A percentile compares a stretch with the other conserved stretches of the same genome.
phyloP scores from a whole-genome alignment of 92 coral and sea anemone species.

The Isaurus tuberculatus region DNA sequence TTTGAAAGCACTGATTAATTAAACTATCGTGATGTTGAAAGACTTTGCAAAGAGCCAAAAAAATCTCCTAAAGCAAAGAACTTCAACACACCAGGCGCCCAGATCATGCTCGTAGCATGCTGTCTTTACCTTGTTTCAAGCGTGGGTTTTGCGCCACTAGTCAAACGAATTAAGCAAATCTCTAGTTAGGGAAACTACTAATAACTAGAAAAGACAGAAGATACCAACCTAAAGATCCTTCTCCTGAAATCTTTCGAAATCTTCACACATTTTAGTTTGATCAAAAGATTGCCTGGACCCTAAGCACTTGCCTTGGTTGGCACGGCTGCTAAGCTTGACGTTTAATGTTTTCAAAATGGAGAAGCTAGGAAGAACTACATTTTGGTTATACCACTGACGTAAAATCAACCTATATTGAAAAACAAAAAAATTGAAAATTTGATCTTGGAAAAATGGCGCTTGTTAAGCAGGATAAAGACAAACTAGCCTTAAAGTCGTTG shows the following conservation, averaged over 20 bases:
- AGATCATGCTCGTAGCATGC: no score
- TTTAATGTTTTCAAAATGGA: conserved; percentile 26
- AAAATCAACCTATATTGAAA: neutral
- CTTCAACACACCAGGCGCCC: no score
- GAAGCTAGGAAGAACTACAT: neutral
- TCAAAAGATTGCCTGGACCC: neutral
- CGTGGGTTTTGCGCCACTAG: no score
- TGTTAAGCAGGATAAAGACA: conserved; percentile 57
- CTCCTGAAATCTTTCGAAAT: neutral
- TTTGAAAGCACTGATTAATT: no score
- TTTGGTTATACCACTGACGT: neutral
- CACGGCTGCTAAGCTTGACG: conserved; percentile 43
- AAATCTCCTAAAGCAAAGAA: no score
- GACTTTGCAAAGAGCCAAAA: no score
- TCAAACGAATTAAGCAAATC: no score
- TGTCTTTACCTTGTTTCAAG: no score
- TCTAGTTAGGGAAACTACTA: no score
- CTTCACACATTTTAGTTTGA: no score
- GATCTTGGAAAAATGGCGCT: conserved; percentile 62
- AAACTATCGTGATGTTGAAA: no score
- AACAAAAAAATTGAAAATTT: neutral
- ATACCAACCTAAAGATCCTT: neutral
- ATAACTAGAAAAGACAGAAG: no score
- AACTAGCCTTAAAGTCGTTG: conserved; percentile 36
- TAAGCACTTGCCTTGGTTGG: neutral